Base-by-base conservation (phyloP, 2,797 vertebrate species). In the Poeciliopsis infans region DNA sequence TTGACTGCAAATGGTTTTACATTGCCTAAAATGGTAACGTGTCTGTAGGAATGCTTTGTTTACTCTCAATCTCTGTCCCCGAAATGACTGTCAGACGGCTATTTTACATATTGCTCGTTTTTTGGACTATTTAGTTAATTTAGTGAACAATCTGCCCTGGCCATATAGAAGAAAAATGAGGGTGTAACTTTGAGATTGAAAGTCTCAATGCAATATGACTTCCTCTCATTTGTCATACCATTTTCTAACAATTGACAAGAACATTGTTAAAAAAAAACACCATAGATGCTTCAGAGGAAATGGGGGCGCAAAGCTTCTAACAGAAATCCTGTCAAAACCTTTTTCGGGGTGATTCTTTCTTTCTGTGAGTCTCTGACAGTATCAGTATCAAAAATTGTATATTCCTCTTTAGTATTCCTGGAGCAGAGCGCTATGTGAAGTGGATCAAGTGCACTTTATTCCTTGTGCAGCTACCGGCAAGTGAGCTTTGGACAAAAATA, bases 401-500 rank as follows among this genome's bases (percentile, higher is more conserved):
- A 45, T 46, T 76, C 68, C 1, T 87, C 78, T 84, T 81, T 83
- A 82, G 83, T 86, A 84, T 55, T 76, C 83, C 77, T 77, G 82
- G 70, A 90, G 53, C 72, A 72, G n/a, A 86, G 78, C 31, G 72
- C 72, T 28, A 53, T 79, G 77, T 86, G 75, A 88, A 90, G 79
- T 85, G 75, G 83, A 83, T 86, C 70, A 76, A 85, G 57, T 85
- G 53, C 77, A 86, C 43, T 20, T 51, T 51, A 36, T 82, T 74
- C 68, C 87, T 78, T 76, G 49, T 75, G 79, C 81, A 79, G 79
- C 79, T 74, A 43, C 83, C 77, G 84, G 70, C 84, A 86, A 88
- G 78, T 83, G 64, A 85, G 47, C 61, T 79, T 79, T 64, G 84
- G 85, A 71, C 87, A 92, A 83, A 86, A 86, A 82, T 81, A 80